A percentile compares a stretch with the other conserved stretches of the same genome.
Conservation (phyloP, 2,113 vertebrate genomes). For the Saguinus midas region DNA sequence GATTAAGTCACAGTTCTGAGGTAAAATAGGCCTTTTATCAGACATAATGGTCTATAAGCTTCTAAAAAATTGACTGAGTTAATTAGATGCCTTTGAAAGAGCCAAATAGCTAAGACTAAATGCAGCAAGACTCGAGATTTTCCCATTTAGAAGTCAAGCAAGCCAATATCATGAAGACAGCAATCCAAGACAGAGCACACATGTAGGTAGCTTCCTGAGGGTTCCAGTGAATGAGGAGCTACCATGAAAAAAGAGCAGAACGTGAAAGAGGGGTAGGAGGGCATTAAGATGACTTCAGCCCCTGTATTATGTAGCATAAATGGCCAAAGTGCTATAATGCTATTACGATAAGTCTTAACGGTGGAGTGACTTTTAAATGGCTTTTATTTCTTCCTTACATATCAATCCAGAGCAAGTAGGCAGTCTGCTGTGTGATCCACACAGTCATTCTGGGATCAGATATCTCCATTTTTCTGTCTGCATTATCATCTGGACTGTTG, state of each 20-base stretch:
- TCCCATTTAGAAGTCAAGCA: neutral
- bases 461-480: neutral
- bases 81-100: neutral
- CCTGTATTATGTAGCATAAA: neutral
- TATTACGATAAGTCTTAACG: neutral
- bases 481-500: neutral
- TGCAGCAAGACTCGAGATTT: neutral
- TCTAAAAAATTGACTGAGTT: neutral
- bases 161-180: neutral
- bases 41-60: neutral
- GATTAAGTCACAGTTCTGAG: neutral
- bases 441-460: neutral
- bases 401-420: neutral
- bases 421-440: neutral
- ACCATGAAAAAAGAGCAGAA: neutral
- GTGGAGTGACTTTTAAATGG: neutral
- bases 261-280: neutral
- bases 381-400: neutral
- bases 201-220: neutral
- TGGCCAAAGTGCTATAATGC: neutral
- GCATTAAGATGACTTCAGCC: neutral
- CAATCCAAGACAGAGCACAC: neutral
- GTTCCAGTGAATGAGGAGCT: neutral
- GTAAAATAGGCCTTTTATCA: neutral
- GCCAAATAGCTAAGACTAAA: neutral